Conservation (phyloP, 2,113 vertebrate species). For the Antigone vipio region DNA sequence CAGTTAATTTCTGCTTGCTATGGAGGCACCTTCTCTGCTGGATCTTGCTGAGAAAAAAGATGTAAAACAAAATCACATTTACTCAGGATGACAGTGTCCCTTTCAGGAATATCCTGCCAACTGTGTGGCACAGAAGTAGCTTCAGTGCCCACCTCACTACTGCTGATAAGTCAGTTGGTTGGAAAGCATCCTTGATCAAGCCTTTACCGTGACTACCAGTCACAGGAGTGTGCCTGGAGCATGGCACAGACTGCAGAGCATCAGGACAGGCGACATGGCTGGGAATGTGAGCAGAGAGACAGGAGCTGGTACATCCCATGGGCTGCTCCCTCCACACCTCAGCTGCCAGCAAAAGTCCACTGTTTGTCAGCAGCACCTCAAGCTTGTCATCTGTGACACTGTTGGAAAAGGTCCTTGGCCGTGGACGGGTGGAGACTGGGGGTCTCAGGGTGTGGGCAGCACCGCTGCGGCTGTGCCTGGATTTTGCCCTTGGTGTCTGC, state of each 20-base stretch:
- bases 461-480: rapidly evolving
- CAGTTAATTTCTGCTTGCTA: neutral
- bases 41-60: neutral
- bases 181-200: too few species aligned
- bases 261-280: neutral
- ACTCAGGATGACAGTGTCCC: too few species aligned
- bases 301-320: neutral
- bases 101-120: too few species aligned
- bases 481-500: neutral
- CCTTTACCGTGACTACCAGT: too few species aligned
- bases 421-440: neutral
- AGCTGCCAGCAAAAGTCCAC: neutral
- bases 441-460: neutral
- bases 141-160: too few species aligned
- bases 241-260: neutral
- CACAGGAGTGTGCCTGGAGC: neutral
- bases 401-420: neutral
- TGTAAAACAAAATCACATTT: too few species aligned
- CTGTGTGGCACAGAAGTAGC: too few species aligned
- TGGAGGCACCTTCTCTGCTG: neutral
- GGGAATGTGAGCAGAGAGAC: neutral
- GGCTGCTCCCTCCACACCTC: neutral
- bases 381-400: rapidly evolving
- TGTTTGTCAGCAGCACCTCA: neutral
- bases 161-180: too few species aligned